phyloP scores from a whole-genome alignment of 2,797 vertebrate genomes.

The Phrynocephalus guinanensis region DNA sequence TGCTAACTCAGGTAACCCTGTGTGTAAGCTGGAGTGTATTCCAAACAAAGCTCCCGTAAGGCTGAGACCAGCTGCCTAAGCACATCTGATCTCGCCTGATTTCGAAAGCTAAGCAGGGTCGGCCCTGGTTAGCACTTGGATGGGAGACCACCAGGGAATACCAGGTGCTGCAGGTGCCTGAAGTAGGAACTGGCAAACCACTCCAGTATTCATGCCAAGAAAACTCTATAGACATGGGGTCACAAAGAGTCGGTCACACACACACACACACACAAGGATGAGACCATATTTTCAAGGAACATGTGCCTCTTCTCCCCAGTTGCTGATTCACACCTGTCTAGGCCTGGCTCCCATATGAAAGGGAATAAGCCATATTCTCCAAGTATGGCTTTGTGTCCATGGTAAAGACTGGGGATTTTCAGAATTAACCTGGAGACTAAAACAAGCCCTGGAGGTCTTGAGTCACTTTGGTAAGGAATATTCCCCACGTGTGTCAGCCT shows the following conservation, averaged over 20 bases:
- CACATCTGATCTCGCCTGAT: neutral
- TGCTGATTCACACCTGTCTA: neutral
- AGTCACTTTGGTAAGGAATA: neutral
- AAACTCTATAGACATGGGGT: no score
- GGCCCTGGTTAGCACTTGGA: no score
- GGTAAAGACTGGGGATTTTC: neutral
- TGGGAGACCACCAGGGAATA: no score
- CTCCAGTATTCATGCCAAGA: no score
- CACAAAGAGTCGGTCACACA: no score
- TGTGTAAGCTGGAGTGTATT: no score
- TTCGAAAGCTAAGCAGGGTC: no score
- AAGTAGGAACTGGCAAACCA: no score
- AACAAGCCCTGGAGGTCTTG: neutral
- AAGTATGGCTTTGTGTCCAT: neutral
- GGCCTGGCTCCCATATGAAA: neutral
- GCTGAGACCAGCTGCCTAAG: neutral
- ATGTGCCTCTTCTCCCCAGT: fast-evolving
- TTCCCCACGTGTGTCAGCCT: fast-evolving
- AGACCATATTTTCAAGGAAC: neutral
- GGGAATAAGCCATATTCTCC: neutral
- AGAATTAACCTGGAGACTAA: neutral
- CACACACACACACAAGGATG: neutral
- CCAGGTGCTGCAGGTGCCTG: no score
- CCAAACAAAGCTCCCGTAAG: no score
- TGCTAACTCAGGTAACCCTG: neutral